Evolutionary conservation across 1,140 invertebrate species (phyloP).

Genomic region (Gryon sp.): DNA sequence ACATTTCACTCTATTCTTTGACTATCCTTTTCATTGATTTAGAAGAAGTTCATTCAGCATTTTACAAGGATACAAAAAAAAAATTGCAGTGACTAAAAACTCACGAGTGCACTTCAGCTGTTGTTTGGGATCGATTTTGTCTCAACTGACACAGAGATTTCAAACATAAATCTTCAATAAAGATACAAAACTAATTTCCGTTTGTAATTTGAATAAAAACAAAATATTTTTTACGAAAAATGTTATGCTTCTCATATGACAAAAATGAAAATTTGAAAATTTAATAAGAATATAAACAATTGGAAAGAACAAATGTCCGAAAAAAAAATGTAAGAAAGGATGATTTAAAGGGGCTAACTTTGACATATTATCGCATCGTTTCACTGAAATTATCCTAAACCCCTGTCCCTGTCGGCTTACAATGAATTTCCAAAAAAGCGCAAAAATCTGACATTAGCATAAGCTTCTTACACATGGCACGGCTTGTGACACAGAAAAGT

Average conservation of each 20-base stretch:
- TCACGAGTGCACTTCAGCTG: conserved; percentile 1
- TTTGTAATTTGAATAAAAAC: no score
- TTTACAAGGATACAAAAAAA: conserved; percentile 4
- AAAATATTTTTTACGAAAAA: no score
- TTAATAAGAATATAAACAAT: no score
- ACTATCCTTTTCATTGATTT: conserved; percentile 7
- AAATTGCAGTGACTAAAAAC: conserved; percentile 8
- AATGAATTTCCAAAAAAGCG: conserved; percentile 65
- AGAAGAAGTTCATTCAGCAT: neutral
- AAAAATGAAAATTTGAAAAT: no score
- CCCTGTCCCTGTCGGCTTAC: conserved; percentile 57
- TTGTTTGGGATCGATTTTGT: neutral
- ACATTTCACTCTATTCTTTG: conserved; percentile 4
- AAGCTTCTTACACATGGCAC: conserved; percentile 61
- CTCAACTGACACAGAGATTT: neutral
- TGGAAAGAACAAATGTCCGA: no score
- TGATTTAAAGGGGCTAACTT: conserved; percentile 25
- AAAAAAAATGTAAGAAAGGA: no score
- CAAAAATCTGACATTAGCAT: conserved; percentile 64
- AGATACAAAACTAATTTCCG: no score
- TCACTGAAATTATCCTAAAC: conserved; percentile 57
- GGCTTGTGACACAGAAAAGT: conserved; percentile 55
- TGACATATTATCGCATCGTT: conserved; percentile 56
- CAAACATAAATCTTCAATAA: no score
- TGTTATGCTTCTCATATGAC: no score